These are phyloP conservation scores for Odobenus rosmarus DNA, from an alignment of 2,113 vertebrate species.

Conservation along the genomic window DNA sequence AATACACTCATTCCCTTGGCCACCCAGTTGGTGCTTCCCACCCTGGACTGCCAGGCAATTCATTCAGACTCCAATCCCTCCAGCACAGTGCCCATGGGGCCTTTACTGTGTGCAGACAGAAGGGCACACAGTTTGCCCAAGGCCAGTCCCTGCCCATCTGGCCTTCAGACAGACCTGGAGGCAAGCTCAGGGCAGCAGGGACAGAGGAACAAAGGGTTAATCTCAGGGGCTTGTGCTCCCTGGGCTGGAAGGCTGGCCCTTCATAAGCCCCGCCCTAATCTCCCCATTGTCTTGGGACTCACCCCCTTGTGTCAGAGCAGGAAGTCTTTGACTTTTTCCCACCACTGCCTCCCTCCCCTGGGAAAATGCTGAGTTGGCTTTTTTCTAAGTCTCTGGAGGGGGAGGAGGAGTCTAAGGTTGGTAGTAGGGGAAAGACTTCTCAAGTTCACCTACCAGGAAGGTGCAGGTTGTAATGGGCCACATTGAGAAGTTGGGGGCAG, in stretches of 20 bases:
- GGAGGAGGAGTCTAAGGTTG: not conserved
- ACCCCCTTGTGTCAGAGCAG: slow-evolving; percentile 21
- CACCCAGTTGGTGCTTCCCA: not conserved
- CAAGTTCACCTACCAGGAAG: not conserved
- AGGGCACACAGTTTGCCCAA: not conserved
- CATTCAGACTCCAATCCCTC: not conserved
- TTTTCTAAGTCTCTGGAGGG: slow-evolving; percentile 24
- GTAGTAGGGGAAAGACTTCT: not conserved
- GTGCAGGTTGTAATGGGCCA: not conserved
- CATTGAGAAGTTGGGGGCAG: not conserved
- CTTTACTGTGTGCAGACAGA: not conserved
- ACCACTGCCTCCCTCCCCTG: not conserved
- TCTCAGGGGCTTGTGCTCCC: not conserved
- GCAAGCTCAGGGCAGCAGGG: not conserved
- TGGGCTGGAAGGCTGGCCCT: not conserved
- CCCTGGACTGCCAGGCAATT: not conserved
- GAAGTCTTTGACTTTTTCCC: slow-evolving; percentile 21
- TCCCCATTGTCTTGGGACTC: slow-evolving; percentile 25
- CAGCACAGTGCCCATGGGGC: not conserved
- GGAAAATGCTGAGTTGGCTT: slow-evolving; percentile 20
- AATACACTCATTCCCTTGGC: not conserved
- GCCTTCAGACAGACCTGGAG: not conserved
- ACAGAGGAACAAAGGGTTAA: not conserved
- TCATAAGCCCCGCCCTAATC: not conserved
- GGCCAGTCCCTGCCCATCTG: not conserved